A percentile compares a stretch with the other conserved stretches of the same genome.
These are phyloP conservation scores for Chunga burmeisteri DNA, from an alignment of 2,113 vertebrate genomes.

Conservation along the genomic window DNA sequence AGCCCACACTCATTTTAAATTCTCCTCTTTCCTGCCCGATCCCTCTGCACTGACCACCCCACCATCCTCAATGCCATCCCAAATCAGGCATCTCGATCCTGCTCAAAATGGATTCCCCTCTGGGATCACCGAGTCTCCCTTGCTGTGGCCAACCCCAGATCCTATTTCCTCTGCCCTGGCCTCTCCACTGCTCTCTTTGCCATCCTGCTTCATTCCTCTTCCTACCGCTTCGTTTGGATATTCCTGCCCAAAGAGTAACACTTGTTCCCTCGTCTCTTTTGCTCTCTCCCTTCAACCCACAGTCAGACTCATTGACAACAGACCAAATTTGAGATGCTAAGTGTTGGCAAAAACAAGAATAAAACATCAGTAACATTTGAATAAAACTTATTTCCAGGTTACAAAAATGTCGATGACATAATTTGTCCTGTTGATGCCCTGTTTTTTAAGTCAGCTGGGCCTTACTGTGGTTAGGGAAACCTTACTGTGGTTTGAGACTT, in stretches of 20 bases:
- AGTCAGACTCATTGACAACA: rapidly evolving
- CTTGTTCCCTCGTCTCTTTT: not conserved
- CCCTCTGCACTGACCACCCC: not conserved
- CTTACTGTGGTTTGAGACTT: not conserved
- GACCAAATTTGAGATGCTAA: not conserved
- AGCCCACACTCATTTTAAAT: not conserved
- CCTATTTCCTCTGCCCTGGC: not conserved
- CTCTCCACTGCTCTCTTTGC: not conserved
- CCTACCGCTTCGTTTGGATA: not conserved
- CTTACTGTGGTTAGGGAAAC: not conserved
- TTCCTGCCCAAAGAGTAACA: not conserved
- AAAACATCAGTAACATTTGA: not conserved
- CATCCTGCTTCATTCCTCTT: not conserved
- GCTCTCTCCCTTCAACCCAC: not conserved
- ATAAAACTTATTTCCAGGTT: not conserved
- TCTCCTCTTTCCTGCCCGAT: not conserved
- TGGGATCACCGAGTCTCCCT: not conserved
- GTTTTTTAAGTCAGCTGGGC: not conserved
- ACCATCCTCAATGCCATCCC: not conserved
- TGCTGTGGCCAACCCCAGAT: not conserved
- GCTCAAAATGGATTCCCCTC: not conserved
- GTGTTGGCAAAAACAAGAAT: not conserved
- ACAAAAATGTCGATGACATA: not conserved
- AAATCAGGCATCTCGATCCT: not conserved
- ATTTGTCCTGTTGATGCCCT: not conserved